phyloP scores from a whole-genome alignment of 2,888 invertebrate species.

The Lucinisca nassula region DNA sequence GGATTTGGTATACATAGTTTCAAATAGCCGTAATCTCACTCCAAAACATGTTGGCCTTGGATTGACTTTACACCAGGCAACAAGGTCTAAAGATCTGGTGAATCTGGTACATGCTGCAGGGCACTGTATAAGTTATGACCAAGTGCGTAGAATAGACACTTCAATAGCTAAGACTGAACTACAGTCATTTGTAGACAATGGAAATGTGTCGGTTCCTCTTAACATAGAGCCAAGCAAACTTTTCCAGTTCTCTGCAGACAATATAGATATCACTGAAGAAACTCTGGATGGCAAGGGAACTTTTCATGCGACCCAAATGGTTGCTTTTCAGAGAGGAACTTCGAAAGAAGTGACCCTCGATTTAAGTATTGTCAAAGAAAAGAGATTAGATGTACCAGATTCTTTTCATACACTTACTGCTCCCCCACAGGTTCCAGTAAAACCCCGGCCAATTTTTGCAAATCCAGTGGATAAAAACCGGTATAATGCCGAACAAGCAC shows the following conservation, averaged over 20 bases:
- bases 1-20: background rate
- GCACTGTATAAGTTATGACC: conserved; percentile 23
- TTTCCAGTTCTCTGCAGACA: background rate
- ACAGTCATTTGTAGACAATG: background rate
- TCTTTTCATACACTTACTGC: background rate
- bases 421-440: background rate
- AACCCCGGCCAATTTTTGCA: background rate
- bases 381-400: background rate
- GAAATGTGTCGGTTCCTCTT: background rate
- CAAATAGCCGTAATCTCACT: conserved; percentile 1
- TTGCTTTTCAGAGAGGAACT: too few species aligned
- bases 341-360: too few species aligned
- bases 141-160: conserved; percentile 18
- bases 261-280: conserved; percentile 5
- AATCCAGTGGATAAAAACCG: background rate
- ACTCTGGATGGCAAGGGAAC: background rate
- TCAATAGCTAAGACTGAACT: conserved; percentile 18
- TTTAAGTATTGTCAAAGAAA: background rate
- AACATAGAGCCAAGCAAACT: background rate
- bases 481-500: background rate
- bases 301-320: background rate
- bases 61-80: conserved; percentile 26
- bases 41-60: conserved; percentile 27
- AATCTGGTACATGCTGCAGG: conserved; percentile 29
- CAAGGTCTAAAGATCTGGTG: conserved; percentile 27